phyloP scores from a whole-genome alignment of 2,797 vertebrate genomes.

The Lepilemur septentrionalis region DNA sequence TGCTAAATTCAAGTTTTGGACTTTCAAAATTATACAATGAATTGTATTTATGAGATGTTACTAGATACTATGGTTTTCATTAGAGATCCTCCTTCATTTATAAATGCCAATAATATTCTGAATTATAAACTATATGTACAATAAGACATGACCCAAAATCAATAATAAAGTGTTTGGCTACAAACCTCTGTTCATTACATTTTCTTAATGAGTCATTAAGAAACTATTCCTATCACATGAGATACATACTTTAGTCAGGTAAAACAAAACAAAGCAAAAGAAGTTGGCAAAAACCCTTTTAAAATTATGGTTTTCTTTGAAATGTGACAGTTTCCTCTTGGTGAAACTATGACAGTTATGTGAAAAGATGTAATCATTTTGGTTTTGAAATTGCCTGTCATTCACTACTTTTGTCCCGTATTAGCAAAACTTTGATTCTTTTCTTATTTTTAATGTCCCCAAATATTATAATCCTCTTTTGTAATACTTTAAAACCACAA shows the following conservation, averaged over 20 bases:
- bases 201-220: slow-evolving; percentile 45
- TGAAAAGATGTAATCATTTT: slow-evolving; percentile 66
- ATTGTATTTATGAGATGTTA: background rate
- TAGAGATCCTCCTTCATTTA: background rate
- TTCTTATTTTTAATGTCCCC: background rate
- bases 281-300: slow-evolving; percentile 54
- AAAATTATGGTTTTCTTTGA: slow-evolving; percentile 68
- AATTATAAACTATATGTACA: background rate
- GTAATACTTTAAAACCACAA: background rate
- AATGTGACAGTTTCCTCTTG: slow-evolving; percentile 51
- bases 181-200: background rate
- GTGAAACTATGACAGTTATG: slow-evolving; percentile 24
- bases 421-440: slow-evolving; percentile 51
- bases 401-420: background rate
- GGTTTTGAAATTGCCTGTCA: slow-evolving; percentile 67
- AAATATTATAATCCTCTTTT: background rate
- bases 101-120: background rate
- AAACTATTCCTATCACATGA: slow-evolving; percentile 24
- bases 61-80: background rate
- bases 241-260: slow-evolving; percentile 64
- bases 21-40: background rate
- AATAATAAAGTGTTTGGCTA: slow-evolving; percentile 10
- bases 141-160: background rate
- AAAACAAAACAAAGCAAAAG: slow-evolving; percentile 69
- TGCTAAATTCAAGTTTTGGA: background rate